Evolutionary conservation across 2,113 vertebrate genomes (phyloP).

Genomic region (Nothoprocta pentlandii): DNA sequence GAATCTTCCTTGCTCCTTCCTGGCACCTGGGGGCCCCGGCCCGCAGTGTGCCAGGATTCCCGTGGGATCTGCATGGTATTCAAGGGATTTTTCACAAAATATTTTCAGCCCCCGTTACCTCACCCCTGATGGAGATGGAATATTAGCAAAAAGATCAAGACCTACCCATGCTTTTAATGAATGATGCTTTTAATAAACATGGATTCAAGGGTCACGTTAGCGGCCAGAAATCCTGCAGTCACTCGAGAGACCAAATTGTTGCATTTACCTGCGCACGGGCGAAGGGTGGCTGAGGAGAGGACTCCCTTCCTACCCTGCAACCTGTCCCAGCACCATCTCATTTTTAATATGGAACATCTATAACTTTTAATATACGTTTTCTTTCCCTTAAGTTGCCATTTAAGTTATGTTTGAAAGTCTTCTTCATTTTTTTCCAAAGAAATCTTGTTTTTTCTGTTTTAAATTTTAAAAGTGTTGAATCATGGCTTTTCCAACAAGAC

Average conservation of each 20-base stretch:
- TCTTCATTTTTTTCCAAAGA: background rate
- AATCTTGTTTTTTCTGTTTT: background rate
- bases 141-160: conserved; percentile 26
- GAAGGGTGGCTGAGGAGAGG: background rate
- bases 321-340: background rate
- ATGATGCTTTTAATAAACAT: background rate
- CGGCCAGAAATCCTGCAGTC: conserved; percentile 16
- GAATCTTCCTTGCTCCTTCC: conserved; percentile 60
- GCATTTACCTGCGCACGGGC: background rate
- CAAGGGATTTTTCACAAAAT: conserved; percentile 34
- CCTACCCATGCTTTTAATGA: conserved; percentile 12
- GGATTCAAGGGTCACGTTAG: background rate
- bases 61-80: background rate
- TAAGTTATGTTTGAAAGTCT: background rate
- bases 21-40: background rate
- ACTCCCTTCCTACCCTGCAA: background rate
- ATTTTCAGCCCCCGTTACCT: conserved; percentile 17
- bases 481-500: background rate
- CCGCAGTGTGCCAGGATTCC: background rate
- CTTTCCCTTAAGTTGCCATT: background rate
- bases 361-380: background rate
- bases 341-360: background rate
- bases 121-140: conserved; percentile 28
- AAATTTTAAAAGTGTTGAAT: background rate
- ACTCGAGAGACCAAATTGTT: background rate